Percentiles rank a stretch among this genome's conserved stretches.
phyloP scores from a whole-genome alignment of 2,797 vertebrate genomes.

The Yasuhikotakia modesta region DNA sequence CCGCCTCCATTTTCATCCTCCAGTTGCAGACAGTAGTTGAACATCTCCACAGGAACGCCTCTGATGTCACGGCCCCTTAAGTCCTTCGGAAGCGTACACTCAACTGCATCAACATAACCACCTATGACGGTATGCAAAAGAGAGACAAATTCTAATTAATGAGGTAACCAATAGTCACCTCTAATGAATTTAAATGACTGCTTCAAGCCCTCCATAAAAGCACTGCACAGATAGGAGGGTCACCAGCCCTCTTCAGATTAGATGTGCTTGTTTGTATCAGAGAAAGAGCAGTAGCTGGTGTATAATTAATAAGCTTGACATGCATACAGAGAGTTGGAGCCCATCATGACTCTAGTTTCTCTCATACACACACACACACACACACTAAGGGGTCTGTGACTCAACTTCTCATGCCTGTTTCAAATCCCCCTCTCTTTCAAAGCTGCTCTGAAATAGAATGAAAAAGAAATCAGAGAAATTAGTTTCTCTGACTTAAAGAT shows the following conservation, averaged over 20 bases:
- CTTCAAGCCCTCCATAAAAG: slow-evolving; percentile 33
- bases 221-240: slow-evolving; percentile 12
- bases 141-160: slow-evolving; percentile 8
- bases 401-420: slow-evolving; percentile 46
- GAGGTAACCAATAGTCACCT: slow-evolving; percentile 8
- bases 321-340: slow-evolving; percentile 35
- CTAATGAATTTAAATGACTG: slow-evolving; percentile 42
- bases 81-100: slow-evolving; percentile 96
- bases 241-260: slow-evolving; percentile 24
- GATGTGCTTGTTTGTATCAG: slow-evolving; percentile 23
- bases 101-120: slow-evolving; percentile 88
- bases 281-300: slow-evolving; percentile 12
- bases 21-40: slow-evolving; percentile 95
- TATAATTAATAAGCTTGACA: slow-evolving; percentile 43
- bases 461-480: no score
- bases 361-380: slow-evolving; percentile 11
- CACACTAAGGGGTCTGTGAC: slow-evolving; percentile 46
- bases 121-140: slow-evolving; percentile 64
- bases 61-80: slow-evolving; percentile 95
- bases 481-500: slow-evolving; percentile 35
- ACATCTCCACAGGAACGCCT: slow-evolving; percentile 96
- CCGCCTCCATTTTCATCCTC: slow-evolving; percentile 88
- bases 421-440: slow-evolving; percentile 41
- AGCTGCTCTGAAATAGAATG: slow-evolving; percentile 44
- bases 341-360: slow-evolving; percentile 31